phyloP scores from a whole-genome alignment of 2,888 invertebrate genomes.

The Habrosyne pyritoides region DNA sequence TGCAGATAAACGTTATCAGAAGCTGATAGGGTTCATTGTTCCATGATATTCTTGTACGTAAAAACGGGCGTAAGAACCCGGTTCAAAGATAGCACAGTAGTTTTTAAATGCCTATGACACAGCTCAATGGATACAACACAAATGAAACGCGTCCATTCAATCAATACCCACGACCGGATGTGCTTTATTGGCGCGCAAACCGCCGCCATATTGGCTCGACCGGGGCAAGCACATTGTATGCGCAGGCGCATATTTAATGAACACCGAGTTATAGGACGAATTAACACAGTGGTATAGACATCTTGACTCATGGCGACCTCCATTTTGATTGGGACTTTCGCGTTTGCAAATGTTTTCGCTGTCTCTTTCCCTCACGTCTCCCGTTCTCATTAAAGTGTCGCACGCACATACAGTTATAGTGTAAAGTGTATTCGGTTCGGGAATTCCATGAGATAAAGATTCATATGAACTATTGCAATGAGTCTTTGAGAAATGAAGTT shows the following conservation, averaged over 20 bases:
- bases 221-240: slow-evolving; percentile 31
- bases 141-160: slow-evolving; percentile 20
- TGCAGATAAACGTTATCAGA: too few species aligned
- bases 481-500: too few species aligned
- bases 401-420: not conserved
- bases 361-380: slow-evolving; percentile 19
- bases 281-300: slow-evolving; percentile 58
- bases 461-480: too few species aligned
- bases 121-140: not conserved
- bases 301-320: slow-evolving; percentile 51
- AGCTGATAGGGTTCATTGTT: too few species aligned
- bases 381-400: not conserved
- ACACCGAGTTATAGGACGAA: slow-evolving; percentile 49
- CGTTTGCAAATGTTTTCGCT: slow-evolving; percentile 26
- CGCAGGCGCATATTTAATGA: slow-evolving; percentile 38
- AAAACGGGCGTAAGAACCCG: not conserved
- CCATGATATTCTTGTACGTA: not conserved
- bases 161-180: slow-evolving; percentile 30
- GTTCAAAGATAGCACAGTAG: too few species aligned
- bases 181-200: slow-evolving; percentile 24
- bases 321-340: slow-evolving; percentile 28
- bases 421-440: too few species aligned
- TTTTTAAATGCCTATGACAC: not conserved
- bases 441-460: too few species aligned
- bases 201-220: slow-evolving; percentile 34